Evolutionary conservation across 1,140 invertebrate species (phyloP).

Genomic region (Drosophila takahashii): DNA sequence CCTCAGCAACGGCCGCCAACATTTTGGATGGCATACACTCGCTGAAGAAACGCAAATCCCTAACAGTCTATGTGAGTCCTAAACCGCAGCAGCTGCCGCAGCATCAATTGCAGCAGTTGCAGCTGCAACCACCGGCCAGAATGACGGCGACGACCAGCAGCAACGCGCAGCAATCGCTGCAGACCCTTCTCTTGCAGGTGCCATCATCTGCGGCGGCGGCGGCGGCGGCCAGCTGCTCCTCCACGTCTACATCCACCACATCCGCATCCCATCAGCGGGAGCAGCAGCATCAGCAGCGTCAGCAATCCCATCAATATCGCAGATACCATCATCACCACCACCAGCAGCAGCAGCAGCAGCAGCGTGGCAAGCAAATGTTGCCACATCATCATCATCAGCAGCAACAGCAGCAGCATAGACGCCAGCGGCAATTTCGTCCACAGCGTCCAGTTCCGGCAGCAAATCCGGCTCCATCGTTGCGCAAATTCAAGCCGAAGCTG

Average conservation of each 20-base stretch:
- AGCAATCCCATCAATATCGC: slow-evolving; percentile 20
- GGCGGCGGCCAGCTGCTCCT: slow-evolving; percentile 10
- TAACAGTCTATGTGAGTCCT: slow-evolving; percentile 85
- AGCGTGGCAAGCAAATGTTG: slow-evolving; percentile 70
- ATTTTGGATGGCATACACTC: slow-evolving; percentile 82
- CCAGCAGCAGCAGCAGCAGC: slow-evolving; percentile 22
- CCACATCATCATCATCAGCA: slow-evolving; percentile 36
- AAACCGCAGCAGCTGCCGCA: slow-evolving; percentile 70
- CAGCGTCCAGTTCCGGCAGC: slow-evolving; percentile 30
- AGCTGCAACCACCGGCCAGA: slow-evolving; percentile 37
- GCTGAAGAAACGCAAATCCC: slow-evolving; percentile 83
- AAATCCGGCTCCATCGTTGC: slow-evolving; percentile 21
- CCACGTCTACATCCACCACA: slow-evolving; percentile 17
- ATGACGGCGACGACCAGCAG: slow-evolving; percentile 37
- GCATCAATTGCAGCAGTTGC: slow-evolving; percentile 51
- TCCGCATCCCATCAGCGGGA: slow-evolving; percentile 38
- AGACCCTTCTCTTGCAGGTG: slow-evolving; percentile 68
- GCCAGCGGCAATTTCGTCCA: slow-evolving; percentile 52
- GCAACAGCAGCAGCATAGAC: slow-evolving; percentile 39
- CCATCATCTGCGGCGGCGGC: slow-evolving; percentile 46
- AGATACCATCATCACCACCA: slow-evolving; percentile 16
- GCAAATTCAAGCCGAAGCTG: slow-evolving; percentile 63
- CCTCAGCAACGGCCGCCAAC: slow-evolving; percentile 55
- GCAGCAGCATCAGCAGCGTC: slow-evolving; percentile 33
- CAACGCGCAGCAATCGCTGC: slow-evolving; percentile 54